phyloP scores from a whole-genome alignment of 2,113 vertebrate genomes.

The Psammodynastes pulverulentus region DNA sequence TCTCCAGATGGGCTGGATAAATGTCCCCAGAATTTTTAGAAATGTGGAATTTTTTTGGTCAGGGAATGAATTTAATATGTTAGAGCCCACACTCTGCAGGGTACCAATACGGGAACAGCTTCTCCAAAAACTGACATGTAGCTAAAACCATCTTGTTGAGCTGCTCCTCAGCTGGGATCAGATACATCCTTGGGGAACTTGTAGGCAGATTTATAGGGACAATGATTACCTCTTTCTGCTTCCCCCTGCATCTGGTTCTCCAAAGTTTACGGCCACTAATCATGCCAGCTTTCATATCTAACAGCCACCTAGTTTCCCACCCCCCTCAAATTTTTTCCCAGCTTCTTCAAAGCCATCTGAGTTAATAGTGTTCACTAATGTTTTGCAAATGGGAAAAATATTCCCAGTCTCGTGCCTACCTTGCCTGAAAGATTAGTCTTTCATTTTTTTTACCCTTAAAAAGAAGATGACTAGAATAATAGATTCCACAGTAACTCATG shows the following conservation, averaged over 20 bases:
- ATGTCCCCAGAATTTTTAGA: not conserved
- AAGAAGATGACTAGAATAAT: not conserved
- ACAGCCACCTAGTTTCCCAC: not conserved
- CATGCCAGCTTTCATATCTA: not conserved
- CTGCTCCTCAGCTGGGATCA: not conserved
- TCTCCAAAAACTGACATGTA: not conserved
- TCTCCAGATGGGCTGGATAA: not conserved
- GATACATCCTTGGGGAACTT: not conserved
- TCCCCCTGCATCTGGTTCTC: not conserved
- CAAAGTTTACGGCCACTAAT: not conserved
- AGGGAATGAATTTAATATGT: not conserved
- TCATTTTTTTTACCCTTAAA: not conserved
- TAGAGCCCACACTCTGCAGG: not conserved
- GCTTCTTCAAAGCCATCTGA: not conserved
- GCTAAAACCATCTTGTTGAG: not conserved
- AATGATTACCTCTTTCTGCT: not conserved
- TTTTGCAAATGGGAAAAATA: not conserved
- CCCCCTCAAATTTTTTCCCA: not conserved
- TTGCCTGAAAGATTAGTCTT: not conserved
- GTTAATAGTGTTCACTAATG: not conserved
- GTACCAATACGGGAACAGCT: not conserved
- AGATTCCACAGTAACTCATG: not conserved
- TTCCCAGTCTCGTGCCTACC: not conserved
- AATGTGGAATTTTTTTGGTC: not conserved
- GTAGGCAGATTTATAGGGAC: too few species aligned